phyloP scores from a whole-genome alignment of 2,888 invertebrate species.

The Diplazon laetatorius region DNA sequence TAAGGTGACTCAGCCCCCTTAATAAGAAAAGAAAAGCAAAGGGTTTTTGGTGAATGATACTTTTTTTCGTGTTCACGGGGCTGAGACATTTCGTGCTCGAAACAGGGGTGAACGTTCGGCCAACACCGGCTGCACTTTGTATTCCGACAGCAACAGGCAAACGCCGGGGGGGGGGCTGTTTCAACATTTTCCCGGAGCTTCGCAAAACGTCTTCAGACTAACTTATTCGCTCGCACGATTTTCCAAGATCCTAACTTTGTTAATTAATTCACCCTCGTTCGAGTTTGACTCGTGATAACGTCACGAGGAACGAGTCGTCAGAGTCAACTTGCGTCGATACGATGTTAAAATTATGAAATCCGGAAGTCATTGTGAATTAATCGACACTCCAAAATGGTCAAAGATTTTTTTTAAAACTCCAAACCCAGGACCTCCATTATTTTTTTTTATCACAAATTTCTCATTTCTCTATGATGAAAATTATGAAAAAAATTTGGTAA shows the following conservation, averaged over 20 bases:
- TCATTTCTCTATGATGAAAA: too few species aligned
- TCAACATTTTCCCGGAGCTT: neutral
- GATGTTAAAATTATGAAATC: neutral
- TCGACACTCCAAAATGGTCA: too few species aligned
- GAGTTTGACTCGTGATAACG: neutral
- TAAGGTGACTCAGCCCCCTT: too few species aligned
- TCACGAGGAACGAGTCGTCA: slow-evolving; percentile 1
- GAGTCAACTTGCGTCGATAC: slow-evolving; percentile 12
- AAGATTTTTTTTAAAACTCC: too few species aligned
- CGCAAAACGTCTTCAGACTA: slow-evolving; percentile 8
- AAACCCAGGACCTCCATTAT: too few species aligned
- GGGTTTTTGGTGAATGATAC: slow-evolving; percentile 22
- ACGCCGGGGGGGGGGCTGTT: neutral
- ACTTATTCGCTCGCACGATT: slow-evolving; percentile 35
- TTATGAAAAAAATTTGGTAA: too few species aligned
- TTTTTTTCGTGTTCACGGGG: slow-evolving; percentile 20
- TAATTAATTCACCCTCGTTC: slow-evolving; percentile 43
- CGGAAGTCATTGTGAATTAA: too few species aligned
- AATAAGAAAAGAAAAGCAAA: too few species aligned
- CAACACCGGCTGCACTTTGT: slow-evolving; percentile 16
- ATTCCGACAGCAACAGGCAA: slow-evolving; percentile 27
- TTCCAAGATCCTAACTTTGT: slow-evolving; percentile 34
- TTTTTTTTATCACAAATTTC: too few species aligned
- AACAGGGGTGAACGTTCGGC: neutral
- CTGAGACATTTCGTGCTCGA: slow-evolving; percentile 13